Evolutionary conservation across 2,113 vertebrate species (phyloP), one percentile per base, ranked within the genome.

Genomic region (Carassius carassius): DNA sequence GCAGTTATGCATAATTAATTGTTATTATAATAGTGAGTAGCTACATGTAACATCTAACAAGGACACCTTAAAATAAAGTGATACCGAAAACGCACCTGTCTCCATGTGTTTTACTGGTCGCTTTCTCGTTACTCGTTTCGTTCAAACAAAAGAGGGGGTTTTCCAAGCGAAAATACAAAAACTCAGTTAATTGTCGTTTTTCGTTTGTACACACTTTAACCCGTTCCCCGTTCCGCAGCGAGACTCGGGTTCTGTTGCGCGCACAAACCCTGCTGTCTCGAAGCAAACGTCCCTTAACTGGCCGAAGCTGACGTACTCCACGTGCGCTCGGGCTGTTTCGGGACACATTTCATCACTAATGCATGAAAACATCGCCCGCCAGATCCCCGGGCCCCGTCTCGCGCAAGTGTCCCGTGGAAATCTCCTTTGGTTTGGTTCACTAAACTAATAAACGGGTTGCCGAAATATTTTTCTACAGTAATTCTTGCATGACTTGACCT

Each of bases 391-490:
- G 8, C 37, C 37, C 37, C 37, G 41, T 8, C 41, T 9, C 41
- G 29, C 41, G 86, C 91, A 86, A 88, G 91, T 90, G 89, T 92
- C 86, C 89, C 88, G 73, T 75, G 70, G 81, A 81, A 47, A 76
- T 90, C 86, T 72, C 87, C 87, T 86, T 86, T 88, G 19, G 5
- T 72, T 72, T 72, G 69, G 35, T 41, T 72, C 19, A 13, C 21
- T 25, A 74, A 47, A 25, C 44, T 14, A 23, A 86, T 91, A 89
- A 88, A 81, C 84, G 37, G 88, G 81, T 90, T 84, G 76, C 29
- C 29, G 82, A 80, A 81, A 91, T 92, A 89, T 91, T 92, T 89
- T 92, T 91, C 86, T 90, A 90, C 74, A 84, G 80, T 88, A 29
- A 87, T 88, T 86, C 79, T 58, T 87, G 90, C 88, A 92, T 91